Base-by-base conservation (phyloP, 2,888 invertebrate genomes). In the Euplexia lucipara region DNA sequence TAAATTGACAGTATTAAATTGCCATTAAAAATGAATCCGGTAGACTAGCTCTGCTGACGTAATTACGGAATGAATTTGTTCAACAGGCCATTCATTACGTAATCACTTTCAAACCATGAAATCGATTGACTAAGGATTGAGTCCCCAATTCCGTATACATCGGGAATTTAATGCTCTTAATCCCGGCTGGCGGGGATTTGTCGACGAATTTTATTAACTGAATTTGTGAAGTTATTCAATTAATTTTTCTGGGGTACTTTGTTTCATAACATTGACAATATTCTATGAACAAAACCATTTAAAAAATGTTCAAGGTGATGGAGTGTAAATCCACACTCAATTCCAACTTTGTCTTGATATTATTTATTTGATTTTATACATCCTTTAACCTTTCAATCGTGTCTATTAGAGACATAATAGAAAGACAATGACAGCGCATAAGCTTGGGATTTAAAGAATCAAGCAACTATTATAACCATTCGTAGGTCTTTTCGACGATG, bases 131-230 rank as follows among this genome's bases (percentile, higher is more conserved):
- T 79, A 74, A 66, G 68, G 76, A 82, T 74, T 68, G 78, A 74
- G 70, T 66, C 54, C 60, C 64, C 67, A 65, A 74, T 79, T 75
- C 72, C 70, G 58, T 75, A 42, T 51, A 79, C 75, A 74, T 77
- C 65, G 69, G 64, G 61, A 75, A 78, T 74, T 83, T 82, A 83
- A 85, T 79, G 78, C 77, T 79, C 62, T 75, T 85, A 84, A 88
- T 85, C 83, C 83, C 48, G 56, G 57, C 69, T 77, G 70, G 62
- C 63, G 62, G 70, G 82, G 84, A 84, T 87, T 84, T 85, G 83
- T 84, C 82, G 74, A 71, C 66, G 75, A 83, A 83, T 79, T 82
- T 67, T 81, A 84, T 83, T 83, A 83, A 71, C 70, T 59, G 63
- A 81, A 79, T 79, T 81, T 67, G 70, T 62, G 45, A 72, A 82